Evolutionary conservation across 2,113 vertebrate species (phyloP), one percentile per base, ranked within the genome.

Genomic region (Nipponia nippon): DNA sequence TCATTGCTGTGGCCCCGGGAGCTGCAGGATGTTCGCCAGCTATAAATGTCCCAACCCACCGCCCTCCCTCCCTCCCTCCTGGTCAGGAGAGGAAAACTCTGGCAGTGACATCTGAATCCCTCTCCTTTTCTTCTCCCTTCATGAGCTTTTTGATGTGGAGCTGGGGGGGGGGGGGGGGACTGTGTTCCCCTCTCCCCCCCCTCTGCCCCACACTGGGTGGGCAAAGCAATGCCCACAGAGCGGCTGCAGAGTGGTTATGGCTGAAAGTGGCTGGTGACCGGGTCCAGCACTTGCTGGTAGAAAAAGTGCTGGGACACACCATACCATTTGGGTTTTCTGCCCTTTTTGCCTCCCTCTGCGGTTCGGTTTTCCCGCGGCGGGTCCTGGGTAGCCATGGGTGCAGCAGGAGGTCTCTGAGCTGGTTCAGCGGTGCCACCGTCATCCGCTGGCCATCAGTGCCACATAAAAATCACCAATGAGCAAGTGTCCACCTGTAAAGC

Each of bases 171-270:
- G 4, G 2, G n/a, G n/a, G n/a, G n/a, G n/a, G n/a, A n/a, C n/a
- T n/a, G n/a, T n/a, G n/a, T n/a, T n/a, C n/a, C n/a, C n/a, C n/a
- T n/a, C n/a, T n/a, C n/a, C n/a, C n/a, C n/a, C n/a, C n/a, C n/a
- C n/a, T n/a, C n/a, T n/a, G n/a, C n/a, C n/a, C n/a, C n/a, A n/a
- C n/a, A 4, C 83, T 63, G 46, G 36, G 21, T 73, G 27, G n/a
- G 65, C 61, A 52, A n/a, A 77, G 71, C 6, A 29, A 69, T 91
- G 25, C n/a, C 52, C n/a, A 4, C 1, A 1, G 36, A 42, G 34
- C 0, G 0, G 25, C 44, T 83, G 56, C 0, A 0, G 70, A 0
- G 70, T 0, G 1, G 16, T 47, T 21, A 8, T 1, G 80, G n/a
- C 13, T 72, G 66, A 80, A 27, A 67, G 62, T 1, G 5, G 22